Percentiles rank a stretch among this genome's conserved stretches.
phyloP scores from a whole-genome alignment of 2,888 invertebrate species.

The Pteria penguin region DNA sequence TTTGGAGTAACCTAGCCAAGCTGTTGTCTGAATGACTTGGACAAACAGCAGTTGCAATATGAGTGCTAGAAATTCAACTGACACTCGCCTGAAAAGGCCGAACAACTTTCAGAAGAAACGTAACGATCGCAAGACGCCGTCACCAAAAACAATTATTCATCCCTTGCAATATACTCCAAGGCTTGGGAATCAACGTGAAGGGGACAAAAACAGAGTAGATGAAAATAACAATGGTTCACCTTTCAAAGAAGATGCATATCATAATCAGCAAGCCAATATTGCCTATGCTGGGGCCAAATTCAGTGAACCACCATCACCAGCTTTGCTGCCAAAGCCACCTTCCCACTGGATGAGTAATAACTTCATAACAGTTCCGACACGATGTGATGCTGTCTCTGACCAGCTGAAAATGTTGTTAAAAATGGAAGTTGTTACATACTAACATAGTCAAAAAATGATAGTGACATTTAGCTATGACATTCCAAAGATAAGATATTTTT shows the following conservation, averaged over 20 bases:
- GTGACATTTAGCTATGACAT: constrained; percentile 24
- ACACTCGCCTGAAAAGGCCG: constrained; percentile 2
- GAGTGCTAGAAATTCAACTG: neutral
- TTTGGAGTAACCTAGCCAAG: too few species aligned
- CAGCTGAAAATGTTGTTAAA: constrained; percentile 77
- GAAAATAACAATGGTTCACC: neutral
- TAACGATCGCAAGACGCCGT: constrained; percentile 3
- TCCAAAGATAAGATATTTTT: constrained; percentile 38
- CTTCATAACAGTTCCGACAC: constrained; percentile 36
- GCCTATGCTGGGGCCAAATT: constrained; percentile 88
- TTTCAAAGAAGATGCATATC: neutral
- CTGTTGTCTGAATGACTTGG: constrained; percentile 12
- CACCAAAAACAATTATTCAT: neutral
- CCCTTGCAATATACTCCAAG: constrained; percentile 6
- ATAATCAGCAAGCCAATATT: constrained; percentile 14
- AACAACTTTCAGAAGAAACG: constrained; percentile 1
- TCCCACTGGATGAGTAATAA: constrained; percentile 85
- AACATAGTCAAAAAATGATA: neutral
- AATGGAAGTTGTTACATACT: constrained; percentile 54
- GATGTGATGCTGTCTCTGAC: constrained; percentile 71
- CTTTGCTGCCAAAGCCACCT: constrained; percentile 89
- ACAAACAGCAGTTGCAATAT: neutral
- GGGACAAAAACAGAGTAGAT: neutral
- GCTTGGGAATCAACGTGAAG: neutral
- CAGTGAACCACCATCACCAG: constrained; percentile 90